Conservation (phyloP, 2,113 vertebrate species). For the Corydoras sp. region DNA sequence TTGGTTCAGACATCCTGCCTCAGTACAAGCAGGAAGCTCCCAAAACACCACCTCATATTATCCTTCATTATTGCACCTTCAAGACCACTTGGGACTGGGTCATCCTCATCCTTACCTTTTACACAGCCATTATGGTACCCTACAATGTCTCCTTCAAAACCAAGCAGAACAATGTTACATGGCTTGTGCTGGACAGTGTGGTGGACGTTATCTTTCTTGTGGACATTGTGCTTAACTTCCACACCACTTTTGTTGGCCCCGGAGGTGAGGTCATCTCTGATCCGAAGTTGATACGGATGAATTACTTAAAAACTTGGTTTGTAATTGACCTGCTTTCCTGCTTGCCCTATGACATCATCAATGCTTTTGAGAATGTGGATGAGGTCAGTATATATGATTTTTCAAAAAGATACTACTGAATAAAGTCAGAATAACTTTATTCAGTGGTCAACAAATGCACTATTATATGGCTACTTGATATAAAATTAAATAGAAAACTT, state of each 20-base stretch:
- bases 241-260: constrained; percentile 93
- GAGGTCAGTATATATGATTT: constrained; percentile 70
- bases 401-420: no score
- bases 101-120: constrained; percentile 36
- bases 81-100: constrained; percentile 99
- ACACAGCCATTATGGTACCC: no score
- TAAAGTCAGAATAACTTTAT: no score
- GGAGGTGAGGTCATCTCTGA: constrained; percentile 97
- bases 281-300: constrained; percentile 95
- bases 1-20: constrained; percentile 94
- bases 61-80: constrained; percentile 74
- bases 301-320: constrained; percentile 98
- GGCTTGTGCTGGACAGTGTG: constrained; percentile 96
- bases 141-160: constrained; percentile 77
- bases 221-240: constrained; percentile 75
- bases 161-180: constrained; percentile 95
- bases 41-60: constrained; percentile 81
- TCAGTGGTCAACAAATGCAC: no score
- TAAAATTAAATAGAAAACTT: no score
- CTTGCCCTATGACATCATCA: constrained; percentile 99
- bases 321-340: constrained; percentile 96
- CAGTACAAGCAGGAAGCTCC: constrained; percentile 98
- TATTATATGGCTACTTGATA: no score
- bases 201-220: constrained; percentile 87
- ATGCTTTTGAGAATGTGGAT: constrained; percentile 97